Percentiles rank a stretch among this genome's conserved stretches.
phyloP scores from a whole-genome alignment of 2,888 invertebrate species.

The Ryuthela nishihirai region DNA sequence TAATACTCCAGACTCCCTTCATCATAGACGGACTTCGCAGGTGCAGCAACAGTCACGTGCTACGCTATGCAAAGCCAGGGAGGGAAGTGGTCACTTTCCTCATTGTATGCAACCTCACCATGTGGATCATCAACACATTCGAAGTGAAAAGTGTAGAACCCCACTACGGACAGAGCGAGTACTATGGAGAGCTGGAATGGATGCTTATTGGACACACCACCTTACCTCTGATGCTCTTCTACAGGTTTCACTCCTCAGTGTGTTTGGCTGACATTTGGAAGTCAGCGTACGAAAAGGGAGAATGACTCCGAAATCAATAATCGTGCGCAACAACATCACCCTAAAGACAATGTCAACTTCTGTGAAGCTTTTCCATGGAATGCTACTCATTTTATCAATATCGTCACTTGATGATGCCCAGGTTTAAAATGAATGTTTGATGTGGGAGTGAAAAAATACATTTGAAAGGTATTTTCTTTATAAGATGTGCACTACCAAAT shows the following conservation, averaged over 20 bases:
- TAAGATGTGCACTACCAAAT: no score
- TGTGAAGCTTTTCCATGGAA: no score
- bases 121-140: slow-evolving; percentile 74
- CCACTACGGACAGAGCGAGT: slow-evolving; percentile 60
- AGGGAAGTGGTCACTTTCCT: slow-evolving; percentile 71
- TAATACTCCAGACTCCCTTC: slow-evolving; percentile 68
- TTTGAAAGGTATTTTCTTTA: no score
- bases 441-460: no score
- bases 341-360: no score
- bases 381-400: no score
- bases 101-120: slow-evolving; percentile 68
- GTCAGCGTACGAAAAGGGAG: slow-evolving; percentile 64
- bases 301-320: no score
- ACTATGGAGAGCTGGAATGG: slow-evolving; percentile 67
- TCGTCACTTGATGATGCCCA: no score
- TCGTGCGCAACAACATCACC: no score
- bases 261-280: slow-evolving; percentile 75
- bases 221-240: slow-evolving; percentile 71
- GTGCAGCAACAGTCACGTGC: slow-evolving; percentile 62
- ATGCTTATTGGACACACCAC: slow-evolving; percentile 68
- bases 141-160: slow-evolving; percentile 59
- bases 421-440: no score
- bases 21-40: slow-evolving; percentile 68
- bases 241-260: slow-evolving; percentile 72
- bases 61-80: slow-evolving; percentile 66